Conservation (phyloP, 2,797 vertebrate species). For the Crenuchus spilurus region DNA sequence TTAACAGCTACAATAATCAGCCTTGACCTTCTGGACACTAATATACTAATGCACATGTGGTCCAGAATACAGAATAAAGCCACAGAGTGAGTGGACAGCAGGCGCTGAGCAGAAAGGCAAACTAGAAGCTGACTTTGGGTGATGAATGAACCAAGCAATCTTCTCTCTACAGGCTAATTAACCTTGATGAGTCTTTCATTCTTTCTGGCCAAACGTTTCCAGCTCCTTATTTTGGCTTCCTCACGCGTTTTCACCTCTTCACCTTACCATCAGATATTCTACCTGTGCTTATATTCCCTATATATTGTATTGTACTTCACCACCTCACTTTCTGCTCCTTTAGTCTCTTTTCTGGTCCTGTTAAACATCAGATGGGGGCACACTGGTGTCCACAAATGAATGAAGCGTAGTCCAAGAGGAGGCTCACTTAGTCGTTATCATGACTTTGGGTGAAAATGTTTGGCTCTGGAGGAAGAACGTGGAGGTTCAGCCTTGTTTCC, state of each 20-base stretch:
- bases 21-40: conserved; percentile 2
- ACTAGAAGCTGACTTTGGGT: conserved; percentile 53
- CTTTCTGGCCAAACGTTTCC: conserved; percentile 77
- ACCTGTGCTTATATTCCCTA: neutral
- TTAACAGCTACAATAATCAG: conserved; percentile 21
- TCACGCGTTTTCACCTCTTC: conserved; percentile 41
- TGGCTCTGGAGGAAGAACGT: conserved; percentile 46
- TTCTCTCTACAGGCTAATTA: conserved; percentile 82
- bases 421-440: conserved; percentile 24
- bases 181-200: conserved; percentile 80
- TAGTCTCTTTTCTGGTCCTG: neutral
- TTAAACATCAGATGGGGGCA: neutral
- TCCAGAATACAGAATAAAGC: conserved; percentile 15
- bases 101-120: neutral
- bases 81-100: conserved; percentile 20
- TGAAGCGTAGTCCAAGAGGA: neutral
- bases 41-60: conserved; percentile 4
- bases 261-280: neutral
- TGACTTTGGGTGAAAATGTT: conserved; percentile 40
- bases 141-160: conserved; percentile 76
- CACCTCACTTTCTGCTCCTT: neutral
- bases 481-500: conserved; percentile 54
- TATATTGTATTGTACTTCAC: neutral
- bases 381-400: neutral
- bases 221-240: conserved; percentile 64